phyloP scores from a whole-genome alignment of 2,797 vertebrate genomes.

The Rhinogobio ventralis region DNA sequence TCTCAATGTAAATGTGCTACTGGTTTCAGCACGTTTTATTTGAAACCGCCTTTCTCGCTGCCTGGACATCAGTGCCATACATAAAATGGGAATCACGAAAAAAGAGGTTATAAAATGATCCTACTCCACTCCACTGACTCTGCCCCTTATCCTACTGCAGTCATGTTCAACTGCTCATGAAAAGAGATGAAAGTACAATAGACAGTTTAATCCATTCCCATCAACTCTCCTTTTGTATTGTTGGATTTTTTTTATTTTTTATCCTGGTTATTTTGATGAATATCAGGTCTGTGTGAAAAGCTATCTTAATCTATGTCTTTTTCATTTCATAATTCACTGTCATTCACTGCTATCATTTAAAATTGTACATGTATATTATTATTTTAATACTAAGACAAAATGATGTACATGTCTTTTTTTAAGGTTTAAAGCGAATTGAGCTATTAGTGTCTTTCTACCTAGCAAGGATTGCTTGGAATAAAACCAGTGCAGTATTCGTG shows the following conservation, averaged over 20 bases:
- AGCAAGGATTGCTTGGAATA: not conserved
- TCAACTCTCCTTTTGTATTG: slow-evolving; percentile 1
- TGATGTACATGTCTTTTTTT: not conserved
- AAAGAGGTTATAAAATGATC: slow-evolving; percentile 43
- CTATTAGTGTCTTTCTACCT: not conserved
- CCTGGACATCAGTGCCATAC: slow-evolving; percentile 23
- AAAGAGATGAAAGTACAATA: slow-evolving; percentile 27
- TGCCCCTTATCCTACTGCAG: slow-evolving; percentile 23
- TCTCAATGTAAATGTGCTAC: slow-evolving; percentile 27
- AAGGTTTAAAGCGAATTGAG: slow-evolving; percentile 6
- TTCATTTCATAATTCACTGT: not conserved
- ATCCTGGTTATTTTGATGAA: not conserved
- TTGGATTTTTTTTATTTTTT: not conserved
- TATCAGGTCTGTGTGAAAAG: not conserved
- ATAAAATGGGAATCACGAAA: slow-evolving; percentile 30
- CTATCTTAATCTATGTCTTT: not conserved
- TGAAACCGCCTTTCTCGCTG: slow-evolving; percentile 10
- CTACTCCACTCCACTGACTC: slow-evolving; percentile 23
- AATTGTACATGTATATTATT: not conserved
- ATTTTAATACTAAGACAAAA: not conserved
- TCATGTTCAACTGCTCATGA: slow-evolving; percentile 34
- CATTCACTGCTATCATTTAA: not conserved
- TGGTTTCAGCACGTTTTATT: slow-evolving; percentile 36
- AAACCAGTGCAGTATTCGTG: not conserved
- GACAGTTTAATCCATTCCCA: slow-evolving; percentile 23